phyloP scores from a whole-genome alignment of 2,888 invertebrate species.

The Nomada flava region DNA sequence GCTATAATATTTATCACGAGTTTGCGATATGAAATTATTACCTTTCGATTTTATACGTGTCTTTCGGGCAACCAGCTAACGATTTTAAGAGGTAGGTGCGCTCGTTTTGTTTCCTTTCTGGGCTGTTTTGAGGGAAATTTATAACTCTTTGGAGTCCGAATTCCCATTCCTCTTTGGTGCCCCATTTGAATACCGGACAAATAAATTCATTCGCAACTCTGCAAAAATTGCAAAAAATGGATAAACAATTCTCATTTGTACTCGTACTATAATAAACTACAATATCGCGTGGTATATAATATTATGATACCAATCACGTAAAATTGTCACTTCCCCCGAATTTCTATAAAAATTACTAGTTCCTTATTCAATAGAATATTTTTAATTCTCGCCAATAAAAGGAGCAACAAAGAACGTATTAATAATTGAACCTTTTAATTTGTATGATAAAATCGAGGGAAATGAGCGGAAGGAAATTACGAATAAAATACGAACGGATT shows the following conservation, averaged over 20 bases:
- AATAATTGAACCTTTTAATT: neutral
- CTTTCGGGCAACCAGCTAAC: slow-evolving; percentile 91
- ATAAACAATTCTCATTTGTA: too few relatives aligned
- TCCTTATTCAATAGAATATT: neutral
- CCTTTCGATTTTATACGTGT: slow-evolving; percentile 88
- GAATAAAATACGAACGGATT: slow-evolving; percentile 89
- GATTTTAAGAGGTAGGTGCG: slow-evolving; percentile 91
- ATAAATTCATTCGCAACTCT: slow-evolving; percentile 91
- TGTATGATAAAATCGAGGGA: neutral
- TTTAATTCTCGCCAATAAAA: neutral
- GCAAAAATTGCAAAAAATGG: slow-evolving; percentile 56
- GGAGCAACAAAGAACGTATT: too few relatives aligned
- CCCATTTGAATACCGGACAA: slow-evolving; percentile 94
- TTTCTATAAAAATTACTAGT: too few relatives aligned
- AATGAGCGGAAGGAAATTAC: neutral
- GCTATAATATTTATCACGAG: neutral
- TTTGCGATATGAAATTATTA: slow-evolving; percentile 49
- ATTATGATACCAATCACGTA: too few relatives aligned
- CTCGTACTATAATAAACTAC: too few relatives aligned
- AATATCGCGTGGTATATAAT: too few relatives aligned
- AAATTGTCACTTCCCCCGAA: too few relatives aligned
- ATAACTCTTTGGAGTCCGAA: slow-evolving; percentile 92
- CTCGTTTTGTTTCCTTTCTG: slow-evolving; percentile 88
- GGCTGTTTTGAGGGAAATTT: slow-evolving; percentile 88
- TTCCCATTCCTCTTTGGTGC: slow-evolving; percentile 92